These are phyloP conservation scores for Thripadectes ignobilis DNA, from an alignment of 2,797 vertebrate genomes.

Conservation along the genomic window DNA sequence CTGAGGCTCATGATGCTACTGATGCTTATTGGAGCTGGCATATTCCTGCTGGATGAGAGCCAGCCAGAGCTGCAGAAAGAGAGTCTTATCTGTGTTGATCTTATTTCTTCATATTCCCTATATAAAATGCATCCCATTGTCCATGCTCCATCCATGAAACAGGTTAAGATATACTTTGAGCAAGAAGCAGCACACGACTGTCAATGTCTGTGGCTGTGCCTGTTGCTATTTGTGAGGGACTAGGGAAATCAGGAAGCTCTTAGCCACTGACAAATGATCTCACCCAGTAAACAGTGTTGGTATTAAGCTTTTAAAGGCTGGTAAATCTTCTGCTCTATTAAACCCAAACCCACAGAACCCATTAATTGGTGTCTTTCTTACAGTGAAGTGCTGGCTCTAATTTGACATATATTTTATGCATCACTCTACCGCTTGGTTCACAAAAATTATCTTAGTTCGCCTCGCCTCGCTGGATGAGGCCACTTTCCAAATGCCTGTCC, in stretches of 20 bases:
- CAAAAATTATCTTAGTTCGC: slow-evolving; percentile 65
- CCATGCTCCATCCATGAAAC: background rate
- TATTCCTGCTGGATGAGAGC: background rate
- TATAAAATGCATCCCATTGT: background rate
- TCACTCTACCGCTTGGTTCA: slow-evolving; percentile 47
- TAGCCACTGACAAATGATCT: slow-evolving; percentile 66
- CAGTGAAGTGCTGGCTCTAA: slow-evolving; percentile 71
- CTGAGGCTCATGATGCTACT: background rate
- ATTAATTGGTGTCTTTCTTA: slow-evolving; percentile 79
- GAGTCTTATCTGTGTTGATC: background rate
- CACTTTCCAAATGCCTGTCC: slow-evolving; percentile 59
- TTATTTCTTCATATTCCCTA: background rate
- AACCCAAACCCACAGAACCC: slow-evolving; percentile 52
- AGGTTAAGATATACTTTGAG: background rate
- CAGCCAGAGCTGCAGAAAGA: background rate
- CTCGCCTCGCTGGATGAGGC: background rate
- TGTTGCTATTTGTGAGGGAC: slow-evolving; percentile 8
- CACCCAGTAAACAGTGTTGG: background rate
- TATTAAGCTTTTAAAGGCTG: slow-evolving; percentile 77
- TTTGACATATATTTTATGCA: slow-evolving; percentile 70
- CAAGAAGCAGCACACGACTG: background rate
- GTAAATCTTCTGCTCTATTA: slow-evolving; percentile 80
- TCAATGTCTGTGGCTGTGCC: background rate
- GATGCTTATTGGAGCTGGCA: background rate
- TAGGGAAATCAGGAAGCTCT: slow-evolving; percentile 5